phyloP scores from a whole-genome alignment of 2,797 vertebrate species.

The Myotis myotis region DNA sequence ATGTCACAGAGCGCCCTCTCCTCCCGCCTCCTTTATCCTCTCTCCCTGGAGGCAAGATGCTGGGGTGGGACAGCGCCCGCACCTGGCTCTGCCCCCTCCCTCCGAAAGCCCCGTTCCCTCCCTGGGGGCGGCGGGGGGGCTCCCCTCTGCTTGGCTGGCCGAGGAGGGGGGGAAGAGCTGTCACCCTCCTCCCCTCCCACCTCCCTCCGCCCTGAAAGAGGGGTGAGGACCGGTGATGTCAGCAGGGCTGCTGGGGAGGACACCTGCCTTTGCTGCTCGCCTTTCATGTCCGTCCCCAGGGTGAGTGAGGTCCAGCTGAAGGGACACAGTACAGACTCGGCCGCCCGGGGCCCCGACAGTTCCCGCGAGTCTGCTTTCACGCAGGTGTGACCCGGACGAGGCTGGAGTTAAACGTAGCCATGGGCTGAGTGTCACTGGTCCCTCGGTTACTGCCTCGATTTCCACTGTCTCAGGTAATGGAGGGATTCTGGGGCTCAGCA shows the following conservation, averaged over 20 bases:
- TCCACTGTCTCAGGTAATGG: background rate
- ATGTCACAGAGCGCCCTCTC: background rate
- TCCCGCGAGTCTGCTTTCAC: background rate
- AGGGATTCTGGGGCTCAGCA: background rate
- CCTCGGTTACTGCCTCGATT: background rate
- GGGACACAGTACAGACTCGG: too few relatives aligned
- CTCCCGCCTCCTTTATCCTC: background rate
- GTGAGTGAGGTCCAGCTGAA: too few relatives aligned
- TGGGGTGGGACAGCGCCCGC: background rate
- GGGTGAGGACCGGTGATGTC: too few relatives aligned
- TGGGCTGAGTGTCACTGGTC: background rate
- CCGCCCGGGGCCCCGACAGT: background rate
- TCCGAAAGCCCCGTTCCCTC: too few relatives aligned
- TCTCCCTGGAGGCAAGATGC: background rate
- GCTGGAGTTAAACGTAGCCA: background rate
- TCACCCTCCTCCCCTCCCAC: background rate
- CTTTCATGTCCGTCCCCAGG: background rate
- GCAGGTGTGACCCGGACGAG: background rate
- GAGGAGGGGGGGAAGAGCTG: background rate
- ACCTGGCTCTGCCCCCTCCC: too few relatives aligned
- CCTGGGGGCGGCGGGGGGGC: too few relatives aligned
- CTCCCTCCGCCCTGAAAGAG: background rate
- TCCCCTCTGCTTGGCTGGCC: background rate
- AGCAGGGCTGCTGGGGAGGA: background rate
- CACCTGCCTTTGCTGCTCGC: background rate